These are phyloP conservation scores for Scrobipalpa atriplicella DNA, from an alignment of 2,888 invertebrate species.

Conservation along the genomic window DNA sequence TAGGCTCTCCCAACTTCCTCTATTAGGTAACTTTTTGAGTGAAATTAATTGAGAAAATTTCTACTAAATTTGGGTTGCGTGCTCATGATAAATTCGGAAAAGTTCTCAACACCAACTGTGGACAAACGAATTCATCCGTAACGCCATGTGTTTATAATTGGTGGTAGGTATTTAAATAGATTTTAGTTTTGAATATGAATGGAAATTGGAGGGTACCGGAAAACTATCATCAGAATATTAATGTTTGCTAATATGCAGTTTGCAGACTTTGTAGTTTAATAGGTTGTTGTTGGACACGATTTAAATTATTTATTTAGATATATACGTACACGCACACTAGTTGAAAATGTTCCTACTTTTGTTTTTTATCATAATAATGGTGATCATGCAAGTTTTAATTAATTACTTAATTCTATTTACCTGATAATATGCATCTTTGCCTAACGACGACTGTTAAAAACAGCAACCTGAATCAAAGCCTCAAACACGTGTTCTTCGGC, in stretches of 20 bases:
- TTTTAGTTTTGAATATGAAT: constrained; percentile 11
- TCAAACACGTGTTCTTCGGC: too few relatives aligned
- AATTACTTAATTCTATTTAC: too few relatives aligned
- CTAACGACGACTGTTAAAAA: too few relatives aligned
- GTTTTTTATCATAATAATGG: too few relatives aligned
- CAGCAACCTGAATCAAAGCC: too few relatives aligned
- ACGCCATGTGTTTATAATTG: constrained; percentile 25
- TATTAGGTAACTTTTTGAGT: constrained; percentile 53
- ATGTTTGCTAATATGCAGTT: constrained; percentile 11
- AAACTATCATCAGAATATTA: not conserved
- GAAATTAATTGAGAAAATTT: constrained; percentile 60
- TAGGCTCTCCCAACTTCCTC: constrained; percentile 49
- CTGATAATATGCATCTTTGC: too few relatives aligned
- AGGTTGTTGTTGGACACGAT: not conserved
- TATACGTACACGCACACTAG: too few relatives aligned
- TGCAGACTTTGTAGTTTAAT: not conserved
- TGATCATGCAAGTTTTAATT: too few relatives aligned
- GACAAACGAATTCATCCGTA: constrained; percentile 38
- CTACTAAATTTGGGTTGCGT: constrained; percentile 50
- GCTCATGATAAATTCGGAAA: constrained; percentile 51
- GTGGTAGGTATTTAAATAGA: constrained; percentile 15
- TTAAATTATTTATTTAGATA: too few relatives aligned
- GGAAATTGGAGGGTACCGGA: not conserved
- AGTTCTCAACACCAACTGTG: constrained; percentile 44
- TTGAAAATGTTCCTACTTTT: too few relatives aligned